These are phyloP conservation scores for Anoplius nigerrimus DNA, from an alignment of 2,888 invertebrate genomes.

Conservation along the genomic window DNA sequence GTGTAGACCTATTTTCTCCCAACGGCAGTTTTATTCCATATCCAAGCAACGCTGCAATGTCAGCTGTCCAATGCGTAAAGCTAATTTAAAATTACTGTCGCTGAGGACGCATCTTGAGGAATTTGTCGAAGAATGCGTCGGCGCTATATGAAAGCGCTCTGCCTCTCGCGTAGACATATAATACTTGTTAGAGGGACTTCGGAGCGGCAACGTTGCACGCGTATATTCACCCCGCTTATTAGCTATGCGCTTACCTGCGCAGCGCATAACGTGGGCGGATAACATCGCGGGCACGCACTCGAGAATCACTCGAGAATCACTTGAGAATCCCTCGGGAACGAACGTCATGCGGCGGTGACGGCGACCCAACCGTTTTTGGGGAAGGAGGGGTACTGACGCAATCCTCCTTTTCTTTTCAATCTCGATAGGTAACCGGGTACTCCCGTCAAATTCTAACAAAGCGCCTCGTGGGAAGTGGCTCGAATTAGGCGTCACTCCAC, in stretches of 20 bases:
- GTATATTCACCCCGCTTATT: conserved; percentile 21
- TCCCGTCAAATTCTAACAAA: no score
- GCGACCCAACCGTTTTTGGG: conserved; percentile 3
- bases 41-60: no score
- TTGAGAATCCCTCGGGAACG: not conserved
- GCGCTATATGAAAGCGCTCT: not conserved
- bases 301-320: conserved; percentile 6
- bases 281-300: conserved; percentile 22
- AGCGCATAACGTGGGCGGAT: conserved; percentile 28
- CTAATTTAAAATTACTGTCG: conserved; percentile 20
- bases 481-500: no score
- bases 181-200: no score
- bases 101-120: conserved; percentile 53
- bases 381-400: not conserved
- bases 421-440: no score
- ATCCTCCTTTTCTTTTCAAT: no score
- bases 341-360: conserved; percentile 11
- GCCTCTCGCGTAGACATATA: no score
- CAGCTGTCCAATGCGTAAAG: no score
- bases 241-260: conserved; percentile 21
- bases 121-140: conserved; percentile 44
- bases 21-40: not conserved
- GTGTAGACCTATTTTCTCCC: conserved; percentile 37
- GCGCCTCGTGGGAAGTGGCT: no score
- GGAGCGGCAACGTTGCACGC: not conserved